Base-by-base conservation (phyloP, 2,113 vertebrate genomes). In the Elgaria multicarinata region DNA sequence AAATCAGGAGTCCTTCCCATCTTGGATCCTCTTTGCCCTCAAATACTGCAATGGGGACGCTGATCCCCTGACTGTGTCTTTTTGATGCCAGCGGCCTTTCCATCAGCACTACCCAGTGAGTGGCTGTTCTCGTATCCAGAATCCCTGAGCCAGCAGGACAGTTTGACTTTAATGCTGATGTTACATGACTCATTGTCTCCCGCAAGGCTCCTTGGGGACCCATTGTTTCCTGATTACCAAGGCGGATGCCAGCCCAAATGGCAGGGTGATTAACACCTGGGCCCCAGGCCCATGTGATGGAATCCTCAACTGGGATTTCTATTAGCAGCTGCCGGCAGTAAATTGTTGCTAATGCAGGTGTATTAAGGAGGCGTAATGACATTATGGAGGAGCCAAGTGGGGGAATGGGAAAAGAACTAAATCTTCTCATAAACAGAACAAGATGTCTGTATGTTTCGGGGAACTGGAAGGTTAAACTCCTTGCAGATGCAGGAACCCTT, bases 121-220 rank as follows among this genome's bases (percentile, higher is more conserved):
- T 1, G 26, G 77, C 46, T 42, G 77, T 71, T 39, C 66, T 26
- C 20, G 4, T 39, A 46, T 36, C 71, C 42, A 67, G 72, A 76
- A 83, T 66, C 55, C 87, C 87, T 89, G 87, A 89, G 71, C 71
- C 71, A 83, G 87, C 87, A 89, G 71, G 87, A 89, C 87, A 66
- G 22, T 67, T 22, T 83, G 80, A 66, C 55, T 89, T 75, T 83
- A 75, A 83, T 83, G 80, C 80, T 89, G 80, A 83, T 83, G 39
- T 66, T 75, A 42, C 87, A 83, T n/a, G 87, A 89, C 33, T 83
- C 55, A 75, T 83, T 5, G 46, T 75, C 72, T 75, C 58, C 42
- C 46, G 71, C 80, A 76, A 55, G 50, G 71, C 58, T 89, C 80
- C 33, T 26, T 0, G 8, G 80, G 58, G 87, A 66, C 71, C 71